These are phyloP conservation scores for Himalopsyche tibetana DNA, from an alignment of 2,888 invertebrate genomes.

Conservation along the genomic window DNA sequence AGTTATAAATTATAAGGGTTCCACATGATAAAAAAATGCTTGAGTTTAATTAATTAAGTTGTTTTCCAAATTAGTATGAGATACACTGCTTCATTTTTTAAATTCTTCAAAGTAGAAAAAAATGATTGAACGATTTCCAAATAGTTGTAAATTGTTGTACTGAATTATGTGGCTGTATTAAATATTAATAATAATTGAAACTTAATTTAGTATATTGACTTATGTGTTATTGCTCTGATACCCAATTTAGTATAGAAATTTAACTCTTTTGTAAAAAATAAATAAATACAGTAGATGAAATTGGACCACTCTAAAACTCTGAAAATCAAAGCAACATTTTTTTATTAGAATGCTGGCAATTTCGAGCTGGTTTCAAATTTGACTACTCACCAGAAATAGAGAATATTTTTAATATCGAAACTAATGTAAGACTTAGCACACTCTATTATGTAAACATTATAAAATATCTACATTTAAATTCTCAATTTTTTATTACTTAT, in stretches of 20 bases:
- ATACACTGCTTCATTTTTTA: not conserved
- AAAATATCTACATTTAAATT: constrained; percentile 11
- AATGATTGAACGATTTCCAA: constrained; percentile 62
- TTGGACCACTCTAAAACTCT: constrained; percentile 45
- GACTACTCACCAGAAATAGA: constrained; percentile 47
- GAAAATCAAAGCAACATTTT: constrained; percentile 49
- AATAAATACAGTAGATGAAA: constrained; percentile 47
- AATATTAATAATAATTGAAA: constrained; percentile 51
- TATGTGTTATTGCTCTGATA: constrained; percentile 53
- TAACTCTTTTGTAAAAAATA: constrained; percentile 47
- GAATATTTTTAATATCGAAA: constrained; percentile 57
- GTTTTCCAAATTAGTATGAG: not conserved
- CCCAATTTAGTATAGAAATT: constrained; percentile 55
- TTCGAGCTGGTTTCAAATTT: not conserved
- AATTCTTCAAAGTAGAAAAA: not conserved
- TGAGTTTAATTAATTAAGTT: no score
- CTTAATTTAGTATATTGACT: constrained; percentile 44
- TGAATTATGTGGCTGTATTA: constrained; percentile 65
- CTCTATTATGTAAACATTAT: constrained; percentile 49
- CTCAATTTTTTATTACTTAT: not conserved
- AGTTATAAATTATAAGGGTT: no score
- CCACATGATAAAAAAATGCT: no score
- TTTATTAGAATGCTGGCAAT: not conserved
- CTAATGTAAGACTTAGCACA: constrained; percentile 53
- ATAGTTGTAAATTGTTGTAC: constrained; percentile 64